Evolutionary conservation across 2,888 invertebrate genomes (phyloP), one percentile per base, ranked within the genome.

Genomic region (Noctua comes): DNA sequence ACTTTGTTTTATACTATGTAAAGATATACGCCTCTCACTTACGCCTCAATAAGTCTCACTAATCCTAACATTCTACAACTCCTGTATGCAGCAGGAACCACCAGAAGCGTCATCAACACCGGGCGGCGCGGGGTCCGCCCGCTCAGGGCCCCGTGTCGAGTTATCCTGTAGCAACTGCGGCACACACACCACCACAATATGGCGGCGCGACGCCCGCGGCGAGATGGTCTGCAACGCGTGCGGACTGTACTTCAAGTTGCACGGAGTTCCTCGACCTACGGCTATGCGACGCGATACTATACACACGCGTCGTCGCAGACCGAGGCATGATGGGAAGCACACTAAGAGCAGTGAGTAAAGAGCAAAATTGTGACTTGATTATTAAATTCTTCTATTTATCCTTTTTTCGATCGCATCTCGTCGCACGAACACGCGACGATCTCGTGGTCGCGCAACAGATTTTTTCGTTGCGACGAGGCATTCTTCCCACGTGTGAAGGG

Each of bases 201-300:
- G 99, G 99, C 97, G 99, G 91, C 97, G 99, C 89, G 99, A 99
- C 96, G 98, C 99, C 91, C 98, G 98, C 91, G 99, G 99, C 4
- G 99, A 99, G 97, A 99, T 99, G 97, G 99, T 99, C 80, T 99
- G 99, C 96, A 99, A 99, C 96, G 99, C 99, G 64, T 99, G 99
- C 95, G 99, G 99, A 0, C 97, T 99, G 59, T 99, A 99, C 97
- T 99, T 98, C 97, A 99, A 99, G 96, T 97, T 99, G 89, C 99
- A 99, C 96, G 99, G 99, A 86, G 98, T 99, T 75, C 98, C 99
- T 95, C 97, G 99, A 81, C 99, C 99, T 43, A 98, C 98, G 89
- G 98, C 99, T 79, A 99, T 99, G 99, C 97, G 99, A 90, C 98
- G 99, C 91, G 99, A 99, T 94, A 99, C 99, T 66, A 99, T 99